Conservation (phyloP, 1,140 invertebrate species). For the Drosophila littoralis region DNA sequence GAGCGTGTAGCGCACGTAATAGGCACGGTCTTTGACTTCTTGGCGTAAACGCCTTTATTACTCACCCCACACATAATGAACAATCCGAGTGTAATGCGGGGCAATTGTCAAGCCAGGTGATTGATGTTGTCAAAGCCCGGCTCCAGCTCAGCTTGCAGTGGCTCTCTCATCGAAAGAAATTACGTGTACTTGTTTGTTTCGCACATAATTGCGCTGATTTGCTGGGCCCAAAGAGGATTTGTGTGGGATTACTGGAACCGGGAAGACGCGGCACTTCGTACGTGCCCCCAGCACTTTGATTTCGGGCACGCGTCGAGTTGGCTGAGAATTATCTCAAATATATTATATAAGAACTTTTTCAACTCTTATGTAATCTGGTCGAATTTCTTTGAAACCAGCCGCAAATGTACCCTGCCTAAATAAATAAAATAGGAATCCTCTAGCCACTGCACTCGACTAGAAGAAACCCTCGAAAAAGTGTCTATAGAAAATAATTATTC, state of each 20-base stretch:
- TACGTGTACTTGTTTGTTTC: conserved; percentile 10
- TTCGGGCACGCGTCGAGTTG: conserved; percentile 16
- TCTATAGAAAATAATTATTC: background rate
- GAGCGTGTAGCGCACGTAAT: conserved; percentile 68
- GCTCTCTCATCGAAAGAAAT: conserved; percentile 40
- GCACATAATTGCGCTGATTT: conserved; percentile 29
- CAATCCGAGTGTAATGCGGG: conserved; percentile 29
- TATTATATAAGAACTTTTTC: background rate
- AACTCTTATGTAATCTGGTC: too few relatives aligned
- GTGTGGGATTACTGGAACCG: conserved; percentile 39
- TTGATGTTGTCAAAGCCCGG: conserved; percentile 57
- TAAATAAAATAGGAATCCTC: too few relatives aligned
- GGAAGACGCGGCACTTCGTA: conserved; percentile 22
- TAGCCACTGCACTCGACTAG: too few relatives aligned
- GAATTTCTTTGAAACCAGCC: background rate
- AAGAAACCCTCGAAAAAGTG: background rate
- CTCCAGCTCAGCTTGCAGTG: conserved; percentile 12
- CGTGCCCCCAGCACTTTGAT: background rate
- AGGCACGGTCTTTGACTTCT: conserved; percentile 53
- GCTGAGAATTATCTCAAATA: background rate
- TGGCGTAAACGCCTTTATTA: conserved; percentile 45
- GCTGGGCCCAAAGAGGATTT: conserved; percentile 24
- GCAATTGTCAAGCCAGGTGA: conserved; percentile 56
- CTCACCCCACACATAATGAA: conserved; percentile 63
- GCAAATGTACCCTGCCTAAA: background rate